Evolutionary conservation across 2,888 invertebrate species (phyloP), one percentile per base, ranked within the genome.

Genomic region (Cheilosia impressa): DNA sequence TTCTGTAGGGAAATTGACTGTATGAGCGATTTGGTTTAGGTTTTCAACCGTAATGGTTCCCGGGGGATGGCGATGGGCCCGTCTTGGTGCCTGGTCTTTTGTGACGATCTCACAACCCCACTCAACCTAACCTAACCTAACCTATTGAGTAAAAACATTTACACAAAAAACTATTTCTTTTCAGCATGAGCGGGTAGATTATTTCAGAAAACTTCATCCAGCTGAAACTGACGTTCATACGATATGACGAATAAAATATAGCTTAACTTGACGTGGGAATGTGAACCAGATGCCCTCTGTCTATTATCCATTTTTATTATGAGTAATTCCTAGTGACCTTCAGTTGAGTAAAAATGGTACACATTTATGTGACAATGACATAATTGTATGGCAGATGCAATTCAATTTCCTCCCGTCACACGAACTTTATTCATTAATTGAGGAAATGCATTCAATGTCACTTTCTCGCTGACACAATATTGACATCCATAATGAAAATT

Each of bases 361-460:
- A 38, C 38, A 13, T 19, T 47, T 47, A 47, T 19, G 19, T 47
- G 19, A 17, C 47, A 47, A 47, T 47, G 47, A 17, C 47, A 47
- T 17, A 47, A 47, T 19, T 47, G 17, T 47, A 9, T 10, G 4
- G 2, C 47, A 19, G 45, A 47, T 19, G 19, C 47, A 47, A 19
- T 47, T 17, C 47, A 47, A 47, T 47, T 47, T 47, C 47, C 17
- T 47, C 47, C 17, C 47, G 3, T 17, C 19, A 45, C 7, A 17
- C 7, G 7, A 45, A 47, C 47, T 47, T 7, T 10, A 19, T 19
- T 19, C n/a, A 47, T 47, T 17, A 47, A 47, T 17, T 47, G 17
- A 47, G 47, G 47, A 47, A 47, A 47, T 17, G 17, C 47, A 17
- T 19, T 47, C 47, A 47, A 10, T 17, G 47, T 47, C 47, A 47